Percentiles rank a stretch among this genome's conserved stretches.
Conservation (phyloP, 2,113 vertebrate genomes). For the Laticauda laticaudata region DNA sequence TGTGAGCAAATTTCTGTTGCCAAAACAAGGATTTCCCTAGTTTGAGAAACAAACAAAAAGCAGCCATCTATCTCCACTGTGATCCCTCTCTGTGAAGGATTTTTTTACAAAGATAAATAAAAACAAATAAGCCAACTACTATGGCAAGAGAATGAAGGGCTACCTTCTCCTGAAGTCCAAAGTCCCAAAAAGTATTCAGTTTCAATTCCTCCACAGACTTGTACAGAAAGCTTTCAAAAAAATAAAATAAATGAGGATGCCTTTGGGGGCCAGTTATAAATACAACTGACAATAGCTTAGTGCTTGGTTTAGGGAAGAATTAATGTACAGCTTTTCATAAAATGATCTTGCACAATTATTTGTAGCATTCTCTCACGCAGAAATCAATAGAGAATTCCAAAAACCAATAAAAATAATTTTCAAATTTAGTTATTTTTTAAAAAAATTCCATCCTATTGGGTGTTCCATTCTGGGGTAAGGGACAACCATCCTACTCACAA, state of each 20-base stretch:
- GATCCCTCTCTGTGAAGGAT: neutral
- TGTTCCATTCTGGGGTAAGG: neutral
- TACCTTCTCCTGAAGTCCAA: neutral
- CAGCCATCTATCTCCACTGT: neutral
- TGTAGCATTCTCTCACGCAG: too few relatives aligned
- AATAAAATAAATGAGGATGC: neutral
- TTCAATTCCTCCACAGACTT: neutral
- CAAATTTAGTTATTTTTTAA: neutral
- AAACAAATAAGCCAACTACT: neutral
- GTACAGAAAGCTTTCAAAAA: neutral
- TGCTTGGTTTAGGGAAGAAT: neutral
- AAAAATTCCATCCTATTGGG: neutral
- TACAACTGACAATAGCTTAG: neutral
- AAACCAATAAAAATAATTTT: neutral
- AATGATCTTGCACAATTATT: neutral
- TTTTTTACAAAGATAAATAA: conserved; percentile 4
- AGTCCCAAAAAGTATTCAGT: neutral
- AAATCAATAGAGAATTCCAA: neutral
- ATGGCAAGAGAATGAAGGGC: neutral
- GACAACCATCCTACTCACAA: neutral
- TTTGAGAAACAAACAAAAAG: conserved; percentile 48
- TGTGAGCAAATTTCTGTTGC: conserved; percentile 28
- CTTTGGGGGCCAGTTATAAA: neutral
- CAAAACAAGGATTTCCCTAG: conserved; percentile 53
- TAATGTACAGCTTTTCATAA: neutral